Base-by-base conservation (phyloP, 2,113 vertebrate genomes). In the Triplophysa rosa region DNA sequence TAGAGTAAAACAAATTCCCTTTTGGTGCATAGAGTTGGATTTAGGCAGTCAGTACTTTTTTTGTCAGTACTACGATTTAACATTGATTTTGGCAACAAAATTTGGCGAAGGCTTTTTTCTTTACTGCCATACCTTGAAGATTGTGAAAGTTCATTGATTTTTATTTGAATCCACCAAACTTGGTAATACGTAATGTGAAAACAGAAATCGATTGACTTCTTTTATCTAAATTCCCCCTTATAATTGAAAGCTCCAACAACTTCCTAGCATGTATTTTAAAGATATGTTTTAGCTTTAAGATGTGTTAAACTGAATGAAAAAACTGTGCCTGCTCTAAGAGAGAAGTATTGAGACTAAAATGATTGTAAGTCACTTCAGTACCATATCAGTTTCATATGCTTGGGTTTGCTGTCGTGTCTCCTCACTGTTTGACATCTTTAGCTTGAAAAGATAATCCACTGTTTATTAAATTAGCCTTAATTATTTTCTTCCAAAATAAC, bases 241-340 rank as follows among this genome's bases (percentile, higher is more conserved):
- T 0, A 45, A 14, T 37, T 8, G 24, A 73, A 73, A 24, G 19
- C 16, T 45, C 24, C 45, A 23, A 33, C 17, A 21, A 29, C 0
- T 65, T 65, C 5, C 33, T 9, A 37, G 71, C 58, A 58, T 64
- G 45, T 71, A 26, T 78, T 52, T 12, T 62, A 40, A 59, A 19
- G n/a, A 79, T 59, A 59, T 47, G 29, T 45, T 71, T 71, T 71
- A 17, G n/a, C 56, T 80, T 72, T 73, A 74, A 61, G 58, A 63
- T 74, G n/a, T 61, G 54, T 40, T 40, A 40, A 52, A 78, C 14
- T 74, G 59, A 82, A 47, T 71, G 64, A 67, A 77, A 68, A 62
- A 61, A 70, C 68, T 33, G 65, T 79, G 77, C 66, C 78, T 80
- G 79, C 49, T 83, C 67, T 77, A 45, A 63, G 71, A 70, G 59